Evolutionary conservation across 1,140 invertebrate species (phyloP), one percentile per base, ranked within the genome.

Genomic region (Saccostrea glomerata): DNA sequence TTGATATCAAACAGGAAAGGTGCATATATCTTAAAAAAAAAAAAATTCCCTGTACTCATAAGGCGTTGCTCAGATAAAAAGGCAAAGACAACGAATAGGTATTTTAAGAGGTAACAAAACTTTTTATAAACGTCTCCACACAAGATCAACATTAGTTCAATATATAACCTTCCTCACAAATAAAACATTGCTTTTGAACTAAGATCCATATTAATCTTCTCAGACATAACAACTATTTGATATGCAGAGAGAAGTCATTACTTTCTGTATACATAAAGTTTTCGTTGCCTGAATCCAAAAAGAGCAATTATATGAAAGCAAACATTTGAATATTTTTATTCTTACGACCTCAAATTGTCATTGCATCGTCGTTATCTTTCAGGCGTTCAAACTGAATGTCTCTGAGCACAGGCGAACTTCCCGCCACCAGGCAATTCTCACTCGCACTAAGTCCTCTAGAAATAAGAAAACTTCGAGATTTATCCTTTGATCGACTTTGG

Each of bases 391-490:
- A 25, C 63, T 47, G 12, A 85, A 25, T 47, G 84, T 66, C 40
- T 73, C 87, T 56, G 66, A 83, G 40, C 36, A 83, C 40, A 47
- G 85, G 82, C 0, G 55, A 66, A 55, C 66, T 84, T 0, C 88
- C 88, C 20, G 88, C 82, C 7, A 85, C 88, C 4, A 89, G 40
- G 63, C 82, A 89, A 84, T 89, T 89, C 58, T 89, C 88, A 87
- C 88, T 89, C 7, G 88, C 88, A 85, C 88, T 89, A 36, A 89
- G 66, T 63, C 86, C 88, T 25, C 88, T 40, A 7, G 86, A 85
- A 6, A 89, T 82, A 3, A 77, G 66, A 36, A 88, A 85, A 25
- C 70, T 70, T 20, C 82, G 56, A 56, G 63, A 89, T 63, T 70
- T 85, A 83, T 85, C 88, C 70, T 87, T 89, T 23, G 66, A 89